Base-by-base conservation (phyloP, 2,797 vertebrate species). In the Acanthurus leucopareius region DNA sequence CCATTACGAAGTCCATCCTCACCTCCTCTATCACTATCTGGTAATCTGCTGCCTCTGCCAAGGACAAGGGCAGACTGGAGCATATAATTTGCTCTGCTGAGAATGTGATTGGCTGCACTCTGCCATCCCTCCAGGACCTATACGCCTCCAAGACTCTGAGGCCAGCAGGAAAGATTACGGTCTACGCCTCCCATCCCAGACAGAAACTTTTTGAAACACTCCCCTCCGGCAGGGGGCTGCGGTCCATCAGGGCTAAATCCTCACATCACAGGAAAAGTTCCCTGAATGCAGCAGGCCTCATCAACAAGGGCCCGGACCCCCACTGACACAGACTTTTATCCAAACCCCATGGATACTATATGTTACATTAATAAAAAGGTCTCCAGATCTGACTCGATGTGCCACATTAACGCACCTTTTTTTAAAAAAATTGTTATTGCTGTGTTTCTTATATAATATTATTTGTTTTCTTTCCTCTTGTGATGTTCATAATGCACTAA, bases 61-160 rank as follows among this genome's bases (percentile, higher is more conserved):
- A 62, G 51, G 40, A 45, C 35, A 61, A 16, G 48, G 38, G 14
- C 49, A 38, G 69, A 56, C 57, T 49, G 57, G n/a, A 69, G 51
- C 2, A 9, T 19, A 63, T 64, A 51, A 69, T 62, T 67, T 0
- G 3, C 20, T 42, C 17, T 42, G 51, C 77, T 38, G 22, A 40
- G 47, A 60, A 10, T 15, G 38, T 68, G 65, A 73, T 40, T 61
- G 71, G 63, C 70, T 66, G 52, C 32, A 60, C 45, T 48, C 61
- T 65, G 28, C 32, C 20, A 7, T 28, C 44, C 16, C n/a, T 40
- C 52, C 51, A 47, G 44, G 57, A 35, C 57, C 19, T 52, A 13
- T 25, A 44, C 16, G 6, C 22, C 42, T 49, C 42, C 68, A 61
- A 20, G 47, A 52, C 32, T 38, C 48, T 28, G 48, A 25, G 5